Evolutionary conservation across 2,113 vertebrate genomes (phyloP), one percentile per base, ranked within the genome.

Genomic region (Castor canadensis): DNA sequence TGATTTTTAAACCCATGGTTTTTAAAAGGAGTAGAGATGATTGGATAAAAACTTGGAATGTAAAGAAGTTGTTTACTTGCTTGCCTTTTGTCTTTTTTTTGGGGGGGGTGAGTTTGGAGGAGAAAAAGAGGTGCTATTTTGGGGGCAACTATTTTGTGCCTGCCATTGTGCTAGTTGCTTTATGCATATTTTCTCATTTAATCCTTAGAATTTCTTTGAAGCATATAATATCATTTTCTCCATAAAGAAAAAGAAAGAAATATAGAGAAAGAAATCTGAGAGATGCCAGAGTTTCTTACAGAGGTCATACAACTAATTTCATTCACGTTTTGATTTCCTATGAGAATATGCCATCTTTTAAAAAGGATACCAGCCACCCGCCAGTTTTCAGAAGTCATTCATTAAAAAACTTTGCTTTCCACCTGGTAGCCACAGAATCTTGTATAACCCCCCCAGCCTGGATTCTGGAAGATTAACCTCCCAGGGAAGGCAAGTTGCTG

Each of bases 281-380:
- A 60, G 67, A 64, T 84, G 26, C 20, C n/a, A 62, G 64, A 82
- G 54, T 89, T 93, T 49, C 75, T 64, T 54, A n/a, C n/a, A n/a
- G 89, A 64, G 30, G 72, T 60, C 80, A 85, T 49, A 77, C 10
- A 52, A 49, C 60, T 90, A 88, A 96, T 92, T 89, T 89, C 45
- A 64, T 92, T 92, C 66, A 94, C 91, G 64, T 69, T 92, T 91
- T 95, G 56, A 73, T 95, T 91, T 91, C 66, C 69, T 6, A 3
- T 58, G 45, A 88, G 71, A 93, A 15, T 35, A 60, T 67, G 43
- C 32, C 32, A 19, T 93, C 64, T 80, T 96, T 93, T 30, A 28
- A 67, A 83, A 52, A 77, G 87, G 89, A 94, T 67, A 58, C 5
- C 64, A 38, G 84, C 56, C 17, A 56, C 64, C 67, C 4, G 54